Conservation (phyloP, 2,888 invertebrate species). For the Coenonympha glycerion region DNA sequence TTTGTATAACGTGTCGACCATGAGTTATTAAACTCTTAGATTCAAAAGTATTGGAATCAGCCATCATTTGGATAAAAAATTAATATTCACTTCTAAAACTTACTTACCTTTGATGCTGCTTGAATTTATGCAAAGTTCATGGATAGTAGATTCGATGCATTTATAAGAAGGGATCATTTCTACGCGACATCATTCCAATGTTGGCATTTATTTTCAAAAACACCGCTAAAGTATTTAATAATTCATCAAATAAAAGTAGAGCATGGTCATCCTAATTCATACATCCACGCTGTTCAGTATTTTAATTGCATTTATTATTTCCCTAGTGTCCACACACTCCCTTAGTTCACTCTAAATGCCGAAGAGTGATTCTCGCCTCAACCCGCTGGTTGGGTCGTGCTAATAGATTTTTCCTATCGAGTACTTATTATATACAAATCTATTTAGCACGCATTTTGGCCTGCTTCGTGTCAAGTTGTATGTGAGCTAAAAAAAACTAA, state of each 20-base stretch:
- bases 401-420: conserved; percentile 25
- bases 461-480: conserved; percentile 32
- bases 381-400: conserved; percentile 30
- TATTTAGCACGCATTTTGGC: conserved; percentile 9
- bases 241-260: conserved; percentile 12
- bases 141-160: conserved; percentile 27
- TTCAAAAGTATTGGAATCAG: conserved; percentile 7
- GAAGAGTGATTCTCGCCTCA: conserved; percentile 67
- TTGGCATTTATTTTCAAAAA: conserved; percentile 39
- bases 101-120: not conserved
- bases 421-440: not conserved
- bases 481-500: conserved; percentile 41
- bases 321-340: conserved; percentile 65
- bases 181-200: conserved; percentile 40
- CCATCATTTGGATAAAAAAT: conserved; percentile 5
- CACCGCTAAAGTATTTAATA: conserved; percentile 1
- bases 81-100: conserved; percentile 2
- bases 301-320: conserved; percentile 35
- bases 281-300: conserved; percentile 24
- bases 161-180: not conserved
- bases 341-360: conserved; percentile 71
- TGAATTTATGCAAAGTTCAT: conserved; percentile 24
- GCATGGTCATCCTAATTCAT: conserved; percentile 3
- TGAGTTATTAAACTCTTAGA: conserved; percentile 14
- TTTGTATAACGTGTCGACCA: conserved; percentile 54